phyloP scores from a whole-genome alignment of 2,113 vertebrate genomes.

The Gallinago paraguaiae region DNA sequence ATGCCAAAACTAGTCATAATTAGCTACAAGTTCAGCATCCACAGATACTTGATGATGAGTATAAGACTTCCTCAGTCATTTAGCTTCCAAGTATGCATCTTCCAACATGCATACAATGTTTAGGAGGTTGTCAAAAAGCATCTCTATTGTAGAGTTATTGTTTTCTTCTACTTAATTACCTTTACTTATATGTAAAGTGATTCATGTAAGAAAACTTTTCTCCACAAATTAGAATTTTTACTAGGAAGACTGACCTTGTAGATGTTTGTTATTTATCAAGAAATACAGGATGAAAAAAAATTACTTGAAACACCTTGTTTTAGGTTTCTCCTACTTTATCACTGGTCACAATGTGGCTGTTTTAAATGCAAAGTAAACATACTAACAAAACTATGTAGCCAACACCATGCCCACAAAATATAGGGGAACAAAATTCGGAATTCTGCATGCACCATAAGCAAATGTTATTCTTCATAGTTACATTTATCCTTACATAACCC shows the following conservation, averaged over 20 bases:
- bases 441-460: neutral
- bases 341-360: neutral
- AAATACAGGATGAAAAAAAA: neutral
- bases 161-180: neutral
- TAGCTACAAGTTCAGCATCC: neutral
- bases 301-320: neutral
- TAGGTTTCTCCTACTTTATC: neutral
- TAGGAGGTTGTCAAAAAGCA: neutral
- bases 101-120: neutral
- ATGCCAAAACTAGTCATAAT: too few relatives aligned
- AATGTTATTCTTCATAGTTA: neutral
- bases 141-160: neutral
- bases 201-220: rapidly evolving
- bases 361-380: neutral
- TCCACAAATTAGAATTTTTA: neutral
- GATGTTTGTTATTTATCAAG: neutral
- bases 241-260: neutral
- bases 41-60: neutral
- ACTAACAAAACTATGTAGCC: neutral
- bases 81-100: neutral
- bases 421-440: neutral
- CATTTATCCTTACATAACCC: constrained; percentile 29
- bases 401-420: neutral
- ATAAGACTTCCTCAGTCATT: neutral
- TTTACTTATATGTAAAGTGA: neutral